Percentiles rank a stretch among this genome's conserved stretches.
phyloP scores from a whole-genome alignment of 2,888 invertebrate species.

The Heliconius sara region DNA sequence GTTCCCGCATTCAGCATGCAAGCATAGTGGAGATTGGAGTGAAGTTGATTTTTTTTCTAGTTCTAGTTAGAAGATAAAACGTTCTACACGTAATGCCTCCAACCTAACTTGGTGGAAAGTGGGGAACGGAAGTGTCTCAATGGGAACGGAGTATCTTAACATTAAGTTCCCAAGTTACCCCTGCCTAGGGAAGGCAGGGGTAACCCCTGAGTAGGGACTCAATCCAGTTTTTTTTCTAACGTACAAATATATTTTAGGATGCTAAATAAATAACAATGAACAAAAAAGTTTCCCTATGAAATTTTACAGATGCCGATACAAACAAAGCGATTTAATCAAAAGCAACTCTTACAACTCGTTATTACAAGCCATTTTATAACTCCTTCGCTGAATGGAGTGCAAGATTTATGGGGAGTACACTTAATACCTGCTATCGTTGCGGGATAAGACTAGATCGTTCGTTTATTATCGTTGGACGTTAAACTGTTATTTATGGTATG shows the following conservation, averaged over 20 bases:
- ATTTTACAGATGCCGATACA: slow-evolving; percentile 48
- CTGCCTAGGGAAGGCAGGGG: too few species aligned
- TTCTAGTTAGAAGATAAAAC: too few species aligned
- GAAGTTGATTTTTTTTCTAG: too few species aligned
- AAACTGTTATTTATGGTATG: slow-evolving; percentile 14
- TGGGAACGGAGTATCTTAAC: too few species aligned
- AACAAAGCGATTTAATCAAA: slow-evolving; percentile 59
- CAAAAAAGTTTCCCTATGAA: not conserved
- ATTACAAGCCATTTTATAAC: slow-evolving; percentile 56
- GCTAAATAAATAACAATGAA: not conserved
- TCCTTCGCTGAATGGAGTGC: slow-evolving; percentile 30
- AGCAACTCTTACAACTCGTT: slow-evolving; percentile 54
- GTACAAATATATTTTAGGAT: not conserved
- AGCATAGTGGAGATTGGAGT: too few species aligned
- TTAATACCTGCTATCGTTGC: slow-evolving; percentile 45
- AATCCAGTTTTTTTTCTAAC: too few species aligned
- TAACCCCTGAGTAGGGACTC: too few species aligned
- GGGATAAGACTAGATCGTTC: slow-evolving; percentile 36
- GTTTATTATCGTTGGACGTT: slow-evolving; percentile 34
- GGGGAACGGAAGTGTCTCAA: too few species aligned
- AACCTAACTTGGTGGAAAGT: too few species aligned
- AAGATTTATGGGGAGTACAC: slow-evolving; percentile 50
- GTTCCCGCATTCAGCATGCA: too few species aligned
- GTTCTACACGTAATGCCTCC: too few species aligned
- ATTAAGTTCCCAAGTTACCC: too few species aligned